Evolutionary conservation across 2,888 invertebrate genomes (phyloP), one percentile per base, ranked within the genome.

Genomic region (Aspidiotus rigidus): DNA sequence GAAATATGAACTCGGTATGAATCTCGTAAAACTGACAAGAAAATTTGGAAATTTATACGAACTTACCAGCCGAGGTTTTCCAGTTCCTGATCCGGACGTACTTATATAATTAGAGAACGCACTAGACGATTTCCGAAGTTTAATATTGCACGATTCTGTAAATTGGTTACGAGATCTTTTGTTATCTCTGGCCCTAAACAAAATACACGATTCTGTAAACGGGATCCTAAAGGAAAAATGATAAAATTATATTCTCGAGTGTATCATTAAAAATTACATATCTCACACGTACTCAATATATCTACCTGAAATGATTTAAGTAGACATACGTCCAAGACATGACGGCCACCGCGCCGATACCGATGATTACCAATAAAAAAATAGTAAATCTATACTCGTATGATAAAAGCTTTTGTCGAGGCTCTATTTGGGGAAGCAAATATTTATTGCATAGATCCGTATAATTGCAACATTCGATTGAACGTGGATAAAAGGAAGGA

Each of bases 51-150:
- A 49, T 49, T n/a, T 3, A 44, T 44, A 44, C 8, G 11, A 44
- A 74, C 74, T 74, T 71, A 82, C 91, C 70, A 93, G 82, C 60
- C 91, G 82, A 3, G 93, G 92, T 72, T 92, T 80, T 7, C 93
- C 93, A 2, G 91, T 91, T 57, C 94, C 93, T 64, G 92, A 92
- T 54, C 93, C 93, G 11, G 89, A 89, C 72, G 95, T 94, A 60
- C 90, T 86, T 72, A 89, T 79, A 74, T 86, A 87, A 57, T 86
- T 82, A 11, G 10, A n/a, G 60, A 87, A 78, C 10, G 62, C 63
- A 57, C 71, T 71, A 55, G 40, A 55, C 17, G n/a, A 39, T 44
- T 69, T 69, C 70, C 72, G 70, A 77, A 77, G 73, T 73, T 76
- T 40, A 75, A 76, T 76, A 41, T 80, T 74, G 75, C 77, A 78